Conservation (phyloP, 2,113 vertebrate species). For the Pluvialis apricaria region DNA sequence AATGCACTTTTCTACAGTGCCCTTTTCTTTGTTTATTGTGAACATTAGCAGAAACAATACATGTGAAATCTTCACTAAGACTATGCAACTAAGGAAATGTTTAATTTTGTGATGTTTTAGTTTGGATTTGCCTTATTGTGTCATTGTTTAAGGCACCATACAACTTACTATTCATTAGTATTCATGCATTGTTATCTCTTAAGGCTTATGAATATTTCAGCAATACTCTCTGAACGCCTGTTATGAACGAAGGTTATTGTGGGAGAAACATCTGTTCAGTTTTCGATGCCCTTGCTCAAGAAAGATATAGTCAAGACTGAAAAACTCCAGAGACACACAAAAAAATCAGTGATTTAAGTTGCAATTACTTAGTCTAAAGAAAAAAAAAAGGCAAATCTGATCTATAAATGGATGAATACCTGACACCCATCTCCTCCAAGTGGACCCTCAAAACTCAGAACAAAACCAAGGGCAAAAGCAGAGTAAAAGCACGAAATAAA, state of each 20-base stretch:
- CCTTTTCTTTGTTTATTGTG: neutral
- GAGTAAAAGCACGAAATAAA: neutral
- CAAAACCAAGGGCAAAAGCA: neutral
- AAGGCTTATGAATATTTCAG: slow-evolving; percentile 48
- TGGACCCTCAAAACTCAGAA: neutral
- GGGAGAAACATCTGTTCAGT: slow-evolving; percentile 32
- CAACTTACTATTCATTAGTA: slow-evolving; percentile 25
- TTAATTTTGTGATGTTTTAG: neutral
- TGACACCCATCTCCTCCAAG: neutral
- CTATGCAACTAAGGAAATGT: neutral
- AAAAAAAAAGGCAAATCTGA: neutral
- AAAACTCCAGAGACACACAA: neutral
- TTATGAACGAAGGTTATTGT: neutral
- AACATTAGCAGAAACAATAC: neutral
- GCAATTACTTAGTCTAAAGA: neutral
- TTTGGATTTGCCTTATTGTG: neutral
- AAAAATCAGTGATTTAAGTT: neutral
- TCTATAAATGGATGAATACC: neutral
- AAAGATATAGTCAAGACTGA: neutral
- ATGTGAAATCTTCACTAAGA: neutral
- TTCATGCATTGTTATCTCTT: slow-evolving; percentile 22
- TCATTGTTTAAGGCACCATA: neutral
- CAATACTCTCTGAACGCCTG: slow-evolving; percentile 1
- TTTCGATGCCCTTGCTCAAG: slow-evolving; percentile 13
- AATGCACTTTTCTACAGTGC: neutral